Evolutionary conservation across 2,888 invertebrate species (phyloP), one percentile per base, ranked within the genome.

Genomic region (Germaria angustata): DNA sequence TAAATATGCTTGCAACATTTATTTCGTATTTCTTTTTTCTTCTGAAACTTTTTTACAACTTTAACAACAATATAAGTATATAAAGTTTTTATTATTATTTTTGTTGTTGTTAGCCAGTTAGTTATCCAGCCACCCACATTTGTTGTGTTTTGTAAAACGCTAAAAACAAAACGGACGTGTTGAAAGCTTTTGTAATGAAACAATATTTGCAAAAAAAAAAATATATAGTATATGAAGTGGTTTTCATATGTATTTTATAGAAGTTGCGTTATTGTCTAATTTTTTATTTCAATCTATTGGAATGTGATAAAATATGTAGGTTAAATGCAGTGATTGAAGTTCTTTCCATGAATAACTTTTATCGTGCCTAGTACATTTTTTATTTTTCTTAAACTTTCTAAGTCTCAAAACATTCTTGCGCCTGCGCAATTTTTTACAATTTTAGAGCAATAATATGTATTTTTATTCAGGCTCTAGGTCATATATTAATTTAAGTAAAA

Each of bases 121-220:
- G n/a, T 22, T 63, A 36, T 44, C 3, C 24, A 68, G 8, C 41
- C 68, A 71, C 69, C 69, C 69, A 77, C 69, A 34, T 61, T 51
- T 61, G 17, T 61, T 41, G 34, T 9, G 20, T 28, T 65, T 59
- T 41, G 44, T 41, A 32, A 20, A 28, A 53, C 11, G 5, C 1
- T n/a, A 11, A 66, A 75, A 55, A 46, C 9, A 63, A 7, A 53
- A 51, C 41, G 63, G 44, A 65, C 63, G 46, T 63, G 77, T 69
- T 41, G 69, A 53, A 69, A 77, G 39, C n/a, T 69, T 34, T 66
- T 32, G 3, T 28, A 28, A 20, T 22, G 17, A 20, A 66, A 57
- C 20, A 75, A 55, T 13, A 55, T 6, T n/a, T 20, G n/a, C 32
- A 28, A 28, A 5, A 28, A n/a, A n/a, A 28, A 28, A 28, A 28